These are phyloP conservation scores for Pediacus dermestoides DNA, from an alignment of 2,888 invertebrate species.

Conservation along the genomic window DNA sequence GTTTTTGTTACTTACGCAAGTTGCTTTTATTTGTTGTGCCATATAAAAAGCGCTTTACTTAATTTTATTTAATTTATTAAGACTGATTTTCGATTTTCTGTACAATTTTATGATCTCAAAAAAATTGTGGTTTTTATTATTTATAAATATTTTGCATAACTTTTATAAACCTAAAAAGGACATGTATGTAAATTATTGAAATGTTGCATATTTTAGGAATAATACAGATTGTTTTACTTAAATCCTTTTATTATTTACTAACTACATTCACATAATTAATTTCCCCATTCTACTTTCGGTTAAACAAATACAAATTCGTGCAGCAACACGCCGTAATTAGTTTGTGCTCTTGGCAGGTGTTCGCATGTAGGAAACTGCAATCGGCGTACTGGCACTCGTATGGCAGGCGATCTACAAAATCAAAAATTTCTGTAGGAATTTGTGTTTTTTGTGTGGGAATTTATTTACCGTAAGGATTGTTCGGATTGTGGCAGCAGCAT, in stretches of 20 bases:
- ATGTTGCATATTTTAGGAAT: constrained; percentile 5
- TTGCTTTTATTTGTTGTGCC: constrained; percentile 23
- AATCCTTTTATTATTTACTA: too few species aligned
- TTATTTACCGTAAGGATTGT: constrained; percentile 47
- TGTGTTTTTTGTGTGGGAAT: too few species aligned
- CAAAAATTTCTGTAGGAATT: too few species aligned
- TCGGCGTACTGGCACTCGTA: constrained; percentile 64
- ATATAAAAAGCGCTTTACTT: constrained; percentile 19
- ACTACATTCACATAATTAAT: too few species aligned
- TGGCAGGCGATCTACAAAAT: constrained; percentile 53
- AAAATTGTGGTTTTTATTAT: too few species aligned
- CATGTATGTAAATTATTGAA: constrained; percentile 1
- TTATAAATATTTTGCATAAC: too few species aligned
- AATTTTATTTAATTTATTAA: constrained; percentile 15
- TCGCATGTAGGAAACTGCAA: constrained; percentile 71
- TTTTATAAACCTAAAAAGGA: too few species aligned
- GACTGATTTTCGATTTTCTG: constrained; percentile 22
- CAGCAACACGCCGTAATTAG: constrained; percentile 74
- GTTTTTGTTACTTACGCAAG: too few species aligned
- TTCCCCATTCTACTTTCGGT: too few species aligned
- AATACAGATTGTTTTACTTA: not conserved
- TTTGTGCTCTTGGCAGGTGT: constrained; percentile 68
- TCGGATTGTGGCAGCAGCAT: constrained; percentile 65
- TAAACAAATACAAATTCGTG: constrained; percentile 24
- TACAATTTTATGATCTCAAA: too few species aligned